Base-by-base conservation (phyloP, 2,797 vertebrate species). In the Chiroxiphia lanceolata region DNA sequence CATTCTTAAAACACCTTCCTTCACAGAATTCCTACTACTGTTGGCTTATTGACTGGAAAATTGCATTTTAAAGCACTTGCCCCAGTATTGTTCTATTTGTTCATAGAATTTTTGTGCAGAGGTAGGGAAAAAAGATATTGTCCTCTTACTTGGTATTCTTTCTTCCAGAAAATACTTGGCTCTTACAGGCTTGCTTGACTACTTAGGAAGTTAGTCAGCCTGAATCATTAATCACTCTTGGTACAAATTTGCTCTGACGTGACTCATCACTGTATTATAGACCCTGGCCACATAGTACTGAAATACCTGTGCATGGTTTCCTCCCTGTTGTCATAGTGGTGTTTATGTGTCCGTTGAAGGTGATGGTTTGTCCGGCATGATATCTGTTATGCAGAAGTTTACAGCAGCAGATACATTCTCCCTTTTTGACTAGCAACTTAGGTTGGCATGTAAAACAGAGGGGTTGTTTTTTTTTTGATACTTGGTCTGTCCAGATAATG, bases 241-340 rank as follows among this genome's bases (percentile, higher is more conserved):
- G 90, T 78, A 93, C 84, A 78, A 85, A 91, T 78, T 83, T 91
- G 53, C 89, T 93, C 83, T 95, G 22, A 93, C 7, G 1, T 98
- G 89, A 92, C 40, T 96, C 92, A 91, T 95, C 94, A 90, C 92
- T 98, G 97, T 98, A 97, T 93, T 97, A 96, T 98, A 98, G 96
- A 92, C 83, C 88, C 81, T 94, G 92, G 91, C 93, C 94, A 87
- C 60, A 13, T 97, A 95, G 93, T 96, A 94, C 78, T 96, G 86
- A 96, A 96, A 88, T 96, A 97, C 64, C 95, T 95, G 94, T 98
- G 98, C 98, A 98, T 98, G 97, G 93, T 96, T 97, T 97, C 90
- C 90, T 97, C 89, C 95, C 93, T 96, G 94, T 96, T 88, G 97
- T 98, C 95, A 88, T 95, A 94, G 95, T 94, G 81, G 72, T 88